Evolutionary conservation across 1,140 invertebrate species (phyloP).

Genomic region (Arion vulgaris): DNA sequence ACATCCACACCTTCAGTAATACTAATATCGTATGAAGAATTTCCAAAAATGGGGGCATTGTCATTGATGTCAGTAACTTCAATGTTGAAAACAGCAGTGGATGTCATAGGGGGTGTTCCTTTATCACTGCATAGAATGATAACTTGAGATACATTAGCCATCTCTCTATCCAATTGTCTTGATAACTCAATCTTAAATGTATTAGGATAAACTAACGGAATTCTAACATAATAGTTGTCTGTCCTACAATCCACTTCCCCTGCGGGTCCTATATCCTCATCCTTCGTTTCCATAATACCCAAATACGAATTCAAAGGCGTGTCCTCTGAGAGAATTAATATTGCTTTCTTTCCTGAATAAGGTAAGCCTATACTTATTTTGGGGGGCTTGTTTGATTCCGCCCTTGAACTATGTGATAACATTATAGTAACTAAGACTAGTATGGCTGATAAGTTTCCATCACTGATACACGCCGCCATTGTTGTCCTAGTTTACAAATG

Average conservation of each 20-base stretch:
- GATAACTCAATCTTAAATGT: neutral
- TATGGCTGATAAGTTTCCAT: neutral
- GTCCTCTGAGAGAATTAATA: neutral
- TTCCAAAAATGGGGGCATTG: neutral
- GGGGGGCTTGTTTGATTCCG: neutral
- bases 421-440: neutral
- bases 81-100: neutral
- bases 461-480: neutral
- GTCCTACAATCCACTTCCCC: neutral
- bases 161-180: slow-evolving; percentile 10
- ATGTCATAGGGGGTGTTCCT: neutral
- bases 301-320: neutral
- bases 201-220: neutral
- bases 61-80: neutral
- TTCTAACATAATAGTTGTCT: neutral
- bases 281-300: neutral
- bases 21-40: neutral
- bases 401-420: neutral
- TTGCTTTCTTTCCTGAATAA: neutral
- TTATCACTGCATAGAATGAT: neutral
- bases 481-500: no score
- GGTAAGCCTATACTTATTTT: neutral
- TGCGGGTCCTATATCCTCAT: neutral
- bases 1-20: neutral
- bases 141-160: neutral